These are phyloP conservation scores for Drosophila cracens DNA, from an alignment of 2,888 invertebrate genomes.

Conservation along the genomic window DNA sequence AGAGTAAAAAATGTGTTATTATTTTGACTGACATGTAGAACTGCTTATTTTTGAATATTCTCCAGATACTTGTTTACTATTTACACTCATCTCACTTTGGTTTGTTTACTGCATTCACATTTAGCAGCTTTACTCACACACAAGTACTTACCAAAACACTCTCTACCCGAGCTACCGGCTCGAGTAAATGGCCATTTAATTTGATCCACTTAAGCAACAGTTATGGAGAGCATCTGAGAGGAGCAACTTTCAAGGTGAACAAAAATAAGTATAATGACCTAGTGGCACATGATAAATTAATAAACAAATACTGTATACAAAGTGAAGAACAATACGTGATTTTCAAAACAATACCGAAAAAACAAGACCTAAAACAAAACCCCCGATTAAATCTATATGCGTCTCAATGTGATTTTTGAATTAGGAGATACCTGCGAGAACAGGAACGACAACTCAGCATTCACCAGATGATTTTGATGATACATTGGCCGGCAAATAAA, in stretches of 20 bases:
- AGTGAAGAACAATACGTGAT: constrained; percentile 30
- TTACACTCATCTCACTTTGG: not conserved
- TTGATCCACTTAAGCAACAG: constrained; percentile 10
- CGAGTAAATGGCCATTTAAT: constrained; percentile 9
- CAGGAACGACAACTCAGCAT: constrained; percentile 32
- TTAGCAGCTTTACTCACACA: not conserved
- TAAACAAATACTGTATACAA: constrained; percentile 25
- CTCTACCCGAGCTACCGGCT: not conserved
- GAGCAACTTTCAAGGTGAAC: constrained; percentile 13
- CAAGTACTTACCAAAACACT: not conserved
- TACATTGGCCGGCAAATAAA: constrained; percentile 23
- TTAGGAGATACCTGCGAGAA: constrained; percentile 39
- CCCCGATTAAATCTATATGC: constrained; percentile 29
- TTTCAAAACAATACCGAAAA: constrained; percentile 4
- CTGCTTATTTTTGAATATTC: not conserved
- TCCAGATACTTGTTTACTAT: not conserved
- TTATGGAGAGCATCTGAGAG: constrained; percentile 4
- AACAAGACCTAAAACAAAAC: constrained; percentile 8
- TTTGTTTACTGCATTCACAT: not conserved
- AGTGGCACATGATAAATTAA: constrained; percentile 12
- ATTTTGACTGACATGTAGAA: not conserved
- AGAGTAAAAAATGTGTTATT: not conserved
- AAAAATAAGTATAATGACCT: constrained; percentile 31
- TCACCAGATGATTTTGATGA: constrained; percentile 5
- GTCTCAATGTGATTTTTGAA: constrained; percentile 9